Percentiles rank a stretch among this genome's conserved stretches.
Conservation (phyloP, 2,888 invertebrate genomes). For the Cetonia aurata region DNA sequence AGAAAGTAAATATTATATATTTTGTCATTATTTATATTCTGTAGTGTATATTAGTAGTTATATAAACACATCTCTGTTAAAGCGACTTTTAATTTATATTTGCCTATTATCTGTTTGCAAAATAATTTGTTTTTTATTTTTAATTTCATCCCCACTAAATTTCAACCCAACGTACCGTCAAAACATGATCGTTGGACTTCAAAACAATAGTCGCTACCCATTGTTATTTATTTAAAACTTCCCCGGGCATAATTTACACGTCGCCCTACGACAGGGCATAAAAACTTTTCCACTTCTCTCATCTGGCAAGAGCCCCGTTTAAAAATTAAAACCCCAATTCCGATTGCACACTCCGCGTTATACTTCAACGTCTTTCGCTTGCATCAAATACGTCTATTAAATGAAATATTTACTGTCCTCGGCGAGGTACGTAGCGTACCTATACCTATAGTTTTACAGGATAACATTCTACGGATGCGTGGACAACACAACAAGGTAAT, state of each 20-base stretch:
- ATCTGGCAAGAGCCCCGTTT: constrained; percentile 16
- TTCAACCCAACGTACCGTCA: background rate
- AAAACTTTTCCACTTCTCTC: constrained; percentile 19
- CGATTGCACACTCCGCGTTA: constrained; percentile 22
- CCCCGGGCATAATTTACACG: constrained; percentile 21
- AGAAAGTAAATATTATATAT: no score
- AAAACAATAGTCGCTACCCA: background rate
- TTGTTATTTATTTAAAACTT: constrained; percentile 28
- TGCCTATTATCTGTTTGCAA: no score
- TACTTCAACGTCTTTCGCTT: background rate
- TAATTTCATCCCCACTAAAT: background rate
- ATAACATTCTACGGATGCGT: constrained; percentile 21
- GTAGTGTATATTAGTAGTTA: no score
- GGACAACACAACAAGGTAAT: constrained; percentile 27
- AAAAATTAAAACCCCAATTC: constrained; percentile 35
- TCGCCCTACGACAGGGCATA: background rate
- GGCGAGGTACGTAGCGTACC: no score
- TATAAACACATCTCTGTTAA: no score
- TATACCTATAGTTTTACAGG: no score
- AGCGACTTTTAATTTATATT: no score
- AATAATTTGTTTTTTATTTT: no score
- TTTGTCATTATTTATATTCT: no score
- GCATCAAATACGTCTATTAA: constrained; percentile 34
- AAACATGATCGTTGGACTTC: background rate
- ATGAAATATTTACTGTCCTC: constrained; percentile 21